Evolutionary conservation across 2,113 vertebrate species (phyloP).

Genomic region (Oncorhynchus keta): DNA sequence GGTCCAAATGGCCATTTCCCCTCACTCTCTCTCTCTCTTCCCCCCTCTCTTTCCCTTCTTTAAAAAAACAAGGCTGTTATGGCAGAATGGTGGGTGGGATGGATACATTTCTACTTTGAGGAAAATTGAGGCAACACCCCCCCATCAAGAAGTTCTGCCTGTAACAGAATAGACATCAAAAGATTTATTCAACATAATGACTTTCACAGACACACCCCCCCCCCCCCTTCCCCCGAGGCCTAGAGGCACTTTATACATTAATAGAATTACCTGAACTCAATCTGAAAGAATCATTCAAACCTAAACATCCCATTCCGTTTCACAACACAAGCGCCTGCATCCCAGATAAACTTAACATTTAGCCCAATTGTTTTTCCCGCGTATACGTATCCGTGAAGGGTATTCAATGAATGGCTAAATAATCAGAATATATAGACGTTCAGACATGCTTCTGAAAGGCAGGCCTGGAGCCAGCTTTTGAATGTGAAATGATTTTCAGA

Average conservation of each 20-base stretch:
- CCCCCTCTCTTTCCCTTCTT: constrained; percentile 4
- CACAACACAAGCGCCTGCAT: constrained; percentile 6
- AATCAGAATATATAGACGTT: background rate
- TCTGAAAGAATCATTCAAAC: constrained; percentile 62
- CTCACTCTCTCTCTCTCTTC: constrained; percentile 21
- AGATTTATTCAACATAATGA: constrained; percentile 66
- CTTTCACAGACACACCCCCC: constrained; percentile 70
- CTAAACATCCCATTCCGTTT: constrained; percentile 32
- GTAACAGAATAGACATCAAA: constrained; percentile 72
- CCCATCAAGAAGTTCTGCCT: constrained; percentile 66
- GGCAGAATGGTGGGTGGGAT: constrained; percentile 57
- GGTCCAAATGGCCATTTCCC: constrained; percentile 71
- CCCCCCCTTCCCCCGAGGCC: constrained; percentile 39
- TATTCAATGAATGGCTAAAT: constrained; percentile 40
- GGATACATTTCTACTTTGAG: constrained; percentile 72
- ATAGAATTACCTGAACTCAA: constrained; percentile 68
- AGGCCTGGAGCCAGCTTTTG: constrained; percentile 3
- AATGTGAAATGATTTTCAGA: constrained; percentile 4
- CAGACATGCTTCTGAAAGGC: constrained; percentile 16
- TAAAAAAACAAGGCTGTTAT: too few relatives aligned
- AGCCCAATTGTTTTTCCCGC: background rate
- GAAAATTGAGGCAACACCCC: constrained; percentile 63
- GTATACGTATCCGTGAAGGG: constrained; percentile 31
- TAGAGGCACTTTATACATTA: constrained; percentile 56
- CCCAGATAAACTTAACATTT: background rate